Conservation (phyloP, 2,888 invertebrate genomes). For the Rhorus exstirpatorius region DNA sequence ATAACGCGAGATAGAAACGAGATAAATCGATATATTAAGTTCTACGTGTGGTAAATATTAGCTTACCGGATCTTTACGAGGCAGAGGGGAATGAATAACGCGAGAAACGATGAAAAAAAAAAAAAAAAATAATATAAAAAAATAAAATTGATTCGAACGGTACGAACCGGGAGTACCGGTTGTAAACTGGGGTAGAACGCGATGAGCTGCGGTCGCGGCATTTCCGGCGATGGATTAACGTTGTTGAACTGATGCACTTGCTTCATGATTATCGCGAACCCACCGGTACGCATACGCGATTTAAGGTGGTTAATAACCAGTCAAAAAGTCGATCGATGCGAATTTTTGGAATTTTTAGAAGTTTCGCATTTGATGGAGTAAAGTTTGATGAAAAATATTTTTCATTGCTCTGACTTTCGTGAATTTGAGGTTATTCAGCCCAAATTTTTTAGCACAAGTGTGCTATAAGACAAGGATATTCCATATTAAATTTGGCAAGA, state of each 20-base stretch:
- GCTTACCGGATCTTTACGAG: not conserved
- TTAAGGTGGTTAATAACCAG: not conserved
- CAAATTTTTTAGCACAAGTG: too few species aligned
- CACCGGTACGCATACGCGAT: not conserved
- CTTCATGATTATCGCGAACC: conserved; percentile 15
- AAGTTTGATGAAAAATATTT: too few species aligned
- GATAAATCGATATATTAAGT: conserved; percentile 2
- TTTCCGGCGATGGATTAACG: conserved; percentile 66
- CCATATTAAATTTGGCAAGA: too few species aligned
- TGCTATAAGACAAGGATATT: too few species aligned
- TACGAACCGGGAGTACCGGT: conserved; percentile 46
- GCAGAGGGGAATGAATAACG: conserved; percentile 27
- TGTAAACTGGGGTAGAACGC: conserved; percentile 52
- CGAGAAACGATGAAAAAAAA: conserved; percentile 27
- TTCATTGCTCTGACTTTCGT: too few species aligned
- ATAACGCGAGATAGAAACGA: not conserved
- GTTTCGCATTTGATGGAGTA: too few species aligned
- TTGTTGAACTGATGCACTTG: conserved; percentile 46
- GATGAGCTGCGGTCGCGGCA: conserved; percentile 62
- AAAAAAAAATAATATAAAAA: conserved; percentile 5
- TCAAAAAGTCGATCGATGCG: too few species aligned
- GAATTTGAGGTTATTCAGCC: too few species aligned
- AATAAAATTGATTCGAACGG: conserved; percentile 55
- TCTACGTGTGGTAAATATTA: not conserved
- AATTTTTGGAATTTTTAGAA: too few species aligned